Evolutionary conservation across 2,888 invertebrate species (phyloP).

Genomic region (Plagodis dolabraria): DNA sequence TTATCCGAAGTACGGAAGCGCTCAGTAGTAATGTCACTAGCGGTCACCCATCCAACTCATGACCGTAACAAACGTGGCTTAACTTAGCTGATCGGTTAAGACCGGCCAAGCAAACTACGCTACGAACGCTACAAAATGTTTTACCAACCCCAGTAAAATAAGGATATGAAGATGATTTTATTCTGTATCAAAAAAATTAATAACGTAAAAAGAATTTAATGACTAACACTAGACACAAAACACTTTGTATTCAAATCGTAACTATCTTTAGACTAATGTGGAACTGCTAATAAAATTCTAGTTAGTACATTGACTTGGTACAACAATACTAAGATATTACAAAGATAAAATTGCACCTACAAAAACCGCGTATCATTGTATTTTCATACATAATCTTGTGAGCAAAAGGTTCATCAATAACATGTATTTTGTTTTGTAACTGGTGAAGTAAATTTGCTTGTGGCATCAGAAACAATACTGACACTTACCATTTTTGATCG

Average conservation of each 20-base stretch:
- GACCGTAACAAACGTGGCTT: too few relatives aligned
- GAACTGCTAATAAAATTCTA: slow-evolving; percentile 1
- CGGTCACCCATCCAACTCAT: too few relatives aligned
- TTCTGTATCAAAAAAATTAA: too few relatives aligned
- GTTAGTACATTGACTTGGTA: slow-evolving; percentile 21
- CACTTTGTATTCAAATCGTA: slow-evolving; percentile 18
- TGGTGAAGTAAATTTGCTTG: not conserved
- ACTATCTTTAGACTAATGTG: slow-evolving; percentile 19
- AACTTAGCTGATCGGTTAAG: too few relatives aligned
- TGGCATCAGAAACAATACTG: slow-evolving; percentile 15
- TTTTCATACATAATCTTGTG: not conserved
- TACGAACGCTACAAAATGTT: too few relatives aligned
- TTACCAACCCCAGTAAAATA: too few relatives aligned
- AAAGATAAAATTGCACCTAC: slow-evolving; percentile 1
- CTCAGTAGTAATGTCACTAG: too few relatives aligned
- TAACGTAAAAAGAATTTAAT: slow-evolving; percentile 14
- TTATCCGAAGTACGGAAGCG: too few relatives aligned
- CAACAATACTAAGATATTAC: slow-evolving; percentile 21
- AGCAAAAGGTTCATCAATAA: not conserved
- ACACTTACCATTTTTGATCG: slow-evolving; percentile 19
- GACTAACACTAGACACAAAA: slow-evolving; percentile 15
- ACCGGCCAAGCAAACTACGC: too few relatives aligned
- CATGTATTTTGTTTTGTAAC: not conserved
- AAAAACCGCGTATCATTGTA: not conserved
- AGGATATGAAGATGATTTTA: too few relatives aligned